Conservation (phyloP, 2,113 vertebrate species). For the Butastur rufipennis region DNA sequence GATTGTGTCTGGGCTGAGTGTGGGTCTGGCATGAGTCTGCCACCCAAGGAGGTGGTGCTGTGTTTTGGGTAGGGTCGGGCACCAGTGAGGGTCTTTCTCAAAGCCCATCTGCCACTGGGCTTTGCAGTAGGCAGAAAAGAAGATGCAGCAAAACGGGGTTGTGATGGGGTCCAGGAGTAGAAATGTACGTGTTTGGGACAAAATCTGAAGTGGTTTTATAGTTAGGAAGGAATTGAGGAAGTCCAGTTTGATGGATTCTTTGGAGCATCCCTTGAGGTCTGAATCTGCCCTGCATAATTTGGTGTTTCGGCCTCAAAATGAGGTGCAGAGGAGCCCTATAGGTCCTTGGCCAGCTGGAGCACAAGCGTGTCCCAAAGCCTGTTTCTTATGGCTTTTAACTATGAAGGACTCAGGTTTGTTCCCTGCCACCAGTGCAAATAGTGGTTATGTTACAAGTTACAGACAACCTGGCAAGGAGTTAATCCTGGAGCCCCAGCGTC, state of each 20-base stretch:
- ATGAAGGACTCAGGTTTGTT: not conserved
- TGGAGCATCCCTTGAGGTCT: not conserved
- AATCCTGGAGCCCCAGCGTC: not conserved
- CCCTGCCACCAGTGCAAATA: not conserved
- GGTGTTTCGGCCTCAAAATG: not conserved
- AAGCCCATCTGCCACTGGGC: not conserved
- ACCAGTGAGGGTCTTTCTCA: not conserved
- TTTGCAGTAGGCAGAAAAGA: not conserved
- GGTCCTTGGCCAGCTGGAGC: not conserved
- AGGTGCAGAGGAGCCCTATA: not conserved
- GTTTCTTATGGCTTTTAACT: not conserved
- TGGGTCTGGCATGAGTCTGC: not conserved
- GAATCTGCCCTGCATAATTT: not conserved
- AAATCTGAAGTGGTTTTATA: not conserved
- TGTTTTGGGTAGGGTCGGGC: not conserved
- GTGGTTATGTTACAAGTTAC: not conserved
- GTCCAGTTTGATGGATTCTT: not conserved
- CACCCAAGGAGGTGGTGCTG: not conserved
- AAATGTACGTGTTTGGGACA: not conserved
- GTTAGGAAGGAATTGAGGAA: not conserved
- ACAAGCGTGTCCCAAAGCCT: accelerated
- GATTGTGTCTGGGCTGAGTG: not conserved
- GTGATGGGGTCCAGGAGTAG: not conserved
- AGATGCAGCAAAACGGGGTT: not conserved
- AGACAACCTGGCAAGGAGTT: not conserved